These are phyloP conservation scores for Ceyx margarethae DNA, from an alignment of 2,113 vertebrate species.

Conservation along the genomic window DNA sequence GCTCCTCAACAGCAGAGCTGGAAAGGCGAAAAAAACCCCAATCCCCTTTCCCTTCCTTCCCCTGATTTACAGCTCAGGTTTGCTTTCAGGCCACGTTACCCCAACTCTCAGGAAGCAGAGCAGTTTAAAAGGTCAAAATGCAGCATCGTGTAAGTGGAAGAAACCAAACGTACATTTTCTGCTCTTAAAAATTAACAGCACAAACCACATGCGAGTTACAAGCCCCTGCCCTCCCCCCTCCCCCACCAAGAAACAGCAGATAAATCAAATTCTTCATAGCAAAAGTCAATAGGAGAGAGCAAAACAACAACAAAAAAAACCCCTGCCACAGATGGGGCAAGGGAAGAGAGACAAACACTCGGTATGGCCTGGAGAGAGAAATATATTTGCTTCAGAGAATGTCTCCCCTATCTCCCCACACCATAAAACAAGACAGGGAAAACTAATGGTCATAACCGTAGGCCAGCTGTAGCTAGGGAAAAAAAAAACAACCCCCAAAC, in stretches of 20 bases:
- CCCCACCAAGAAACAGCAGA: background rate
- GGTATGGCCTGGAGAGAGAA: background rate
- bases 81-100: accelerated
- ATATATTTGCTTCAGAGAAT: conserved; percentile 42
- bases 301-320: background rate
- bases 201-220: background rate
- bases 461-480: background rate
- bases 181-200: background rate
- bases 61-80: background rate
- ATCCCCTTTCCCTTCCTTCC: no score
- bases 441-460: background rate
- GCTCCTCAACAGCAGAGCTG: background rate
- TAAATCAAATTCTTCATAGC: background rate
- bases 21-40: background rate
- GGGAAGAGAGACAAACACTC: background rate
- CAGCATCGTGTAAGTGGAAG: background rate
- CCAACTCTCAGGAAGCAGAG: background rate
- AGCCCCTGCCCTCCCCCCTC: background rate
- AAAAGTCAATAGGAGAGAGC: background rate
- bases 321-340: background rate
- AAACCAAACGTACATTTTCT: background rate
- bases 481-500: no score
- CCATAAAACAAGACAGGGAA: conserved; percentile 17
- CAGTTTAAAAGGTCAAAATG: background rate
- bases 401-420: conserved; percentile 7